A percentile compares a stretch with the other conserved stretches of the same genome.
phyloP scores from a whole-genome alignment of 2,113 vertebrate species.

The Rhinogobius similis region DNA sequence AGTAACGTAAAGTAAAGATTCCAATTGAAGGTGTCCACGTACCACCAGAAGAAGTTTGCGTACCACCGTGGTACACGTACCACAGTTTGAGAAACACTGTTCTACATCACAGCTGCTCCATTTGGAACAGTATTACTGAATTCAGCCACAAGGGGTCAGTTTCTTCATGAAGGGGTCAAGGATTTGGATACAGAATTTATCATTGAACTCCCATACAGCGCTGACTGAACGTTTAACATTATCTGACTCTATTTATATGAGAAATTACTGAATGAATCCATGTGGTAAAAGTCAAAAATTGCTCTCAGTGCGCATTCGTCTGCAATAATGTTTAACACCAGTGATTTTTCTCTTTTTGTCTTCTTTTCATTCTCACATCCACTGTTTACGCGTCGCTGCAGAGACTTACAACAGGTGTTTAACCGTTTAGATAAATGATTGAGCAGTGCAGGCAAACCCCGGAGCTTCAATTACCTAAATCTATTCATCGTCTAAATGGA shows the following conservation, averaged over 20 bases:
- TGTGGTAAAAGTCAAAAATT: background rate
- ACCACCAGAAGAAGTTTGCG: too few species aligned
- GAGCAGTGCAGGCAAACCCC: slow-evolving; percentile 29
- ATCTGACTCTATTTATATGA: background rate
- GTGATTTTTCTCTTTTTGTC: background rate
- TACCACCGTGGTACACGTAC: too few species aligned
- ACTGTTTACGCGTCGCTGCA: slow-evolving; percentile 31
- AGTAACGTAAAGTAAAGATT: too few species aligned
- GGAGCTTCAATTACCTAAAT: slow-evolving; percentile 57
- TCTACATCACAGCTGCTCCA: too few species aligned
- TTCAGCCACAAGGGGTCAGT: too few species aligned
- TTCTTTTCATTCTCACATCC: slow-evolving; percentile 25
- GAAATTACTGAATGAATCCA: background rate
- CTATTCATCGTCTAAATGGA: slow-evolving; percentile 60
- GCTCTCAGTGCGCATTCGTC: background rate
- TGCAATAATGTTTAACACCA: background rate
- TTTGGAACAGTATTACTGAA: too few species aligned
- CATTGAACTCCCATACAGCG: background rate
- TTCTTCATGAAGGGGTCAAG: too few species aligned
- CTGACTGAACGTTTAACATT: background rate
- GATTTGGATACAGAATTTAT: background rate
- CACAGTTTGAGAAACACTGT: too few species aligned
- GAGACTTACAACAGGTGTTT: slow-evolving; percentile 43
- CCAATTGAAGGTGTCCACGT: too few species aligned
- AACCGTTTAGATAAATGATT: slow-evolving; percentile 52